Base-by-base conservation (phyloP, 1,140 invertebrate genomes). In the Conus betulinus region DNA sequence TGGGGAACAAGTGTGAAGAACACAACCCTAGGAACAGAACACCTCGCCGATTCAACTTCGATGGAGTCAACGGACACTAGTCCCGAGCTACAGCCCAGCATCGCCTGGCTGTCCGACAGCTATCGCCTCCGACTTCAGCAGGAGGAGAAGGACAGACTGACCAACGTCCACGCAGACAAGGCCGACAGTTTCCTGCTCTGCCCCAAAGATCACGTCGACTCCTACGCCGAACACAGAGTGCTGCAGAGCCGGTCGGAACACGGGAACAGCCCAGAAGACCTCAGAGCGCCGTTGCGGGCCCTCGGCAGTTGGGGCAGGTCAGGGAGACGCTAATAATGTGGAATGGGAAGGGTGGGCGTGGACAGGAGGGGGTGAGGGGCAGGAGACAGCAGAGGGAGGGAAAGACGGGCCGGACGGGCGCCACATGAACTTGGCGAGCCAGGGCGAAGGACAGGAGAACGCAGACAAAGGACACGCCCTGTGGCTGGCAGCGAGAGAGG, bases 101-200 rank as follows among this genome's bases (percentile, higher is more conserved):
- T 84, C 8, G 39, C 82, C 23, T 84, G 82, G 82, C 82, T 84
- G 3, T 53, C 82, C 23, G 82, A 84, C 53, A 51, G 55, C 82
- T 84, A 84, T n/a, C 55, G 82, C 55, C 17, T 63, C 23, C 23
- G 27, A 17, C 82, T 84, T 5, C 39, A 84, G 27, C 82, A 84
- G n/a, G 20, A 84, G 82, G 82, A 63, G 82, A 60, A 84, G 55
- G 67, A 71, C 67, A 71, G 20, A 0, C 11, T 15, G 8, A 60
- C 15, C 57, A 60, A 39, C 82, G 55, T 84, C 55, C 82, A 53
- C 13, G 23, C 82, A 25, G 82, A 84, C 82, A 23, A 5, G 3
- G 5, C 23, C 20, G 82, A 84, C 82, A 84, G 57, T 55, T 84
- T 84, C 57, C 25, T 67, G 13, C 82, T 84, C 20, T 84, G 82